Evolutionary conservation across 2,113 vertebrate genomes (phyloP).

Genomic region (Jacana jacana): DNA sequence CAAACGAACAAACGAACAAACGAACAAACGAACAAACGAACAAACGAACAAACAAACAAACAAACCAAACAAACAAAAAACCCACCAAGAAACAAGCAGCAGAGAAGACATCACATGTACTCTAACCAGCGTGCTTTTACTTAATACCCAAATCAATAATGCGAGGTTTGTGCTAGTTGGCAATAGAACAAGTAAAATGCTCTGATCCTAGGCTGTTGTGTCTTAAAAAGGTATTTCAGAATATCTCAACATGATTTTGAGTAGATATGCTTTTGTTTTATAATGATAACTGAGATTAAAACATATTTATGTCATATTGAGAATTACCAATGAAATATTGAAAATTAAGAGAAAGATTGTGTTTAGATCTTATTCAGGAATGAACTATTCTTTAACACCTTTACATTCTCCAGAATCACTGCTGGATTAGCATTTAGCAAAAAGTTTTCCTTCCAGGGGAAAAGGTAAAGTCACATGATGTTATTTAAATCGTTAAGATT

Average conservation of each 20-base stretch:
- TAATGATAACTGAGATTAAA: background rate
- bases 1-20: too few relatives aligned
- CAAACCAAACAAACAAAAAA: background rate
- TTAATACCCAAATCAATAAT: fast-evolving
- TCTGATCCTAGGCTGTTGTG: background rate
- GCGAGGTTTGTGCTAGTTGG: background rate
- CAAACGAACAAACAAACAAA: too few relatives aligned
- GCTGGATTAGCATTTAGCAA: too few relatives aligned
- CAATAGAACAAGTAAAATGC: background rate
- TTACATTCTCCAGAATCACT: background rate
- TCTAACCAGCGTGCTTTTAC: background rate
- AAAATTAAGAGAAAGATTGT: background rate
- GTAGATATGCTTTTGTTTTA: background rate
- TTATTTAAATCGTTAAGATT: background rate
- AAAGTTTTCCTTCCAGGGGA: too few relatives aligned
- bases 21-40: too few relatives aligned
- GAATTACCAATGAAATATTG: background rate
- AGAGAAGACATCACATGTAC: fast-evolving
- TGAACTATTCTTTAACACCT: background rate
- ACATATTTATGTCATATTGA: background rate
- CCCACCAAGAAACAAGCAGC: fast-evolving
- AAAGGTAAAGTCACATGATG: background rate
- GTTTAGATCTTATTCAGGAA: background rate
- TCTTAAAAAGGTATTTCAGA: background rate
- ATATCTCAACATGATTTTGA: background rate